phyloP scores from a whole-genome alignment of 2,113 vertebrate genomes.

The Ursus arctos region DNA sequence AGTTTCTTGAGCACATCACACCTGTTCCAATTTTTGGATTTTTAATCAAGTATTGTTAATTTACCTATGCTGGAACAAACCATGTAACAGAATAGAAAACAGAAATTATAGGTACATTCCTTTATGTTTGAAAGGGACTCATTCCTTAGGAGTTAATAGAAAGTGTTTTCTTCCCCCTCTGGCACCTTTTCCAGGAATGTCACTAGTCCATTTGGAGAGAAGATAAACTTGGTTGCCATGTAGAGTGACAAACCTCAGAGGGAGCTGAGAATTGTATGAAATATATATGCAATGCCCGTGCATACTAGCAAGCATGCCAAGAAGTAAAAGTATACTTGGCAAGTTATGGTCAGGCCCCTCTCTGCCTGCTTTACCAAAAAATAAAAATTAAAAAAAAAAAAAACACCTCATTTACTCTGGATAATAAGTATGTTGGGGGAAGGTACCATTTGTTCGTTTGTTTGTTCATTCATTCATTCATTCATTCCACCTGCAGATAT shows the following conservation, averaged over 20 bases:
- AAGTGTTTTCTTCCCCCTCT: neutral
- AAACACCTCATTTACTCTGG: neutral
- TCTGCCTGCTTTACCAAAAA: neutral
- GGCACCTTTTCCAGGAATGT: neutral
- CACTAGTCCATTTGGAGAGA: neutral
- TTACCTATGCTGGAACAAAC: neutral
- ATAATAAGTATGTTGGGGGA: neutral
- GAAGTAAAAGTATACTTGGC: neutral
- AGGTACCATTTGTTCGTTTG: neutral
- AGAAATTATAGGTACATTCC: neutral
- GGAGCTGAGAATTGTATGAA: neutral
- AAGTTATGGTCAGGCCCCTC: neutral
- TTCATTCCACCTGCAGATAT: neutral
- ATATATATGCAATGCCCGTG: neutral
- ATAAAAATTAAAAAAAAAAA: too few relatives aligned
- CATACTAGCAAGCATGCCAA: neutral
- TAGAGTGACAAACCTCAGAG: neutral
- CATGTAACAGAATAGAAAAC: neutral
- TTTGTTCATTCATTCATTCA: neutral
- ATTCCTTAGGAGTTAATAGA: neutral
- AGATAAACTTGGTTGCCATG: neutral
- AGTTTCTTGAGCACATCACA: neutral
- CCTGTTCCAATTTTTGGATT: neutral
- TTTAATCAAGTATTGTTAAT: neutral
- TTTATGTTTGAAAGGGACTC: neutral